Evolutionary conservation across 2,888 invertebrate genomes (phyloP), one percentile per base, ranked within the genome.

Genomic region (Yponomeuta plumbellus): DNA sequence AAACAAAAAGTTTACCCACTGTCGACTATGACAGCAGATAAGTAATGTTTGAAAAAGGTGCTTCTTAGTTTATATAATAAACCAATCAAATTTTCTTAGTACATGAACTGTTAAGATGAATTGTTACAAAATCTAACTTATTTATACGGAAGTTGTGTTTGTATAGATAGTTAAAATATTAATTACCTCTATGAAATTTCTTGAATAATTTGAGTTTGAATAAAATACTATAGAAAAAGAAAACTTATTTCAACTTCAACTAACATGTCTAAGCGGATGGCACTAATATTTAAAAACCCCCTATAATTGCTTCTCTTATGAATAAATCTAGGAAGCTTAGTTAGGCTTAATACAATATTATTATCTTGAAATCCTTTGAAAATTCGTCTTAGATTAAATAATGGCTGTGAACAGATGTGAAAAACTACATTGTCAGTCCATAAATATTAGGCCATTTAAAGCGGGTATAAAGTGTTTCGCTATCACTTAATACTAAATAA

Each of bases 331-430:
- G 10, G 8, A 34, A 56, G 40, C 39, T 65, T 17, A 52, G 44
- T 52, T 52, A 17, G 11, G 59, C 59, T 59, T 58, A 8, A 20
- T 22, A 20, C 22, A 13, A 61, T 34, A 17, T 17, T 34, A 17
- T 17, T n/a, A 39, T 62, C 17, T 34, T 23, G 39, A 13, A 62
- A 20, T 39, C 34, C 10, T 26, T 69, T 61, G 23, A 72, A 72
- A 74, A 34, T 34, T 34, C 69, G 76, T 73, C 70, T 79, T 88
- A 88, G 84, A 74, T 77, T 79, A 82, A 84, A 78, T 81, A 83
- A 81, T 83, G 90, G 90, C 90, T 90, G 90, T 90, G 90, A 90
- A 84, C 75, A 75, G 81, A 81, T 80, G 79, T 84, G 80, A 78
- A 78, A 72, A 64, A 17, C 5, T 70, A 71, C 75, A 72, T 81